phyloP scores from a whole-genome alignment of 1,140 invertebrate genomes.

The Drosophila micromelanica region DNA sequence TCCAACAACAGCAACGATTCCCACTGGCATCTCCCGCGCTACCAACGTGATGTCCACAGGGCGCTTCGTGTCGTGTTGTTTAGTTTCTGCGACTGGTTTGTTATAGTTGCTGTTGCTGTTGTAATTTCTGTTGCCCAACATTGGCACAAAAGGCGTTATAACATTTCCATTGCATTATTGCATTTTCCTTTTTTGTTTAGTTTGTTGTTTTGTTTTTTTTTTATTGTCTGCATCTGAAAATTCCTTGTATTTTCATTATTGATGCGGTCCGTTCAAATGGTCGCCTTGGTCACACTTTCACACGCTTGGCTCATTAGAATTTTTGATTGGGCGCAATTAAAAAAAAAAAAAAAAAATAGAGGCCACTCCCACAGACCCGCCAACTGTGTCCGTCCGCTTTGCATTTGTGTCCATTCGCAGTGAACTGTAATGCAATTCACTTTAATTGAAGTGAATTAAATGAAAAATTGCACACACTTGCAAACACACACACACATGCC shows the following conservation, averaged over 20 bases:
- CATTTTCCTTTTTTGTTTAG: conserved; percentile 23
- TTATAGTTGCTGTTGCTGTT: conserved; percentile 34
- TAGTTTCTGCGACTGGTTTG: conserved; percentile 32
- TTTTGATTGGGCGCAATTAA: conserved; percentile 76
- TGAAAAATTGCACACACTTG: conserved; percentile 58
- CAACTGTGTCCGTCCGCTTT: conserved; percentile 24
- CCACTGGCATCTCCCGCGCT: conserved; percentile 49
- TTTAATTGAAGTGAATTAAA: conserved; percentile 77
- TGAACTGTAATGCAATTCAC: conserved; percentile 59
- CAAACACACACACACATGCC: conserved; percentile 9
- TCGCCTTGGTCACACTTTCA: conserved; percentile 63
- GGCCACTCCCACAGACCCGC: conserved; percentile 1
- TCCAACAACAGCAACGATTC: conserved; percentile 19
- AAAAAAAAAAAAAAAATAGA: too few relatives aligned
- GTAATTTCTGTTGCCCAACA: conserved; percentile 48
- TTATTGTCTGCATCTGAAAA: conserved; percentile 13
- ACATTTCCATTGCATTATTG: conserved; percentile 65
- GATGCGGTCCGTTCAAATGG: conserved; percentile 9
- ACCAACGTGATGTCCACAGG: conserved; percentile 79
- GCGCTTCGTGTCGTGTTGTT: conserved; percentile 69
- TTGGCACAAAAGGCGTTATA: conserved; percentile 67
- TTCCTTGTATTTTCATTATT: conserved; percentile 18
- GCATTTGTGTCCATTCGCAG: conserved; percentile 7
- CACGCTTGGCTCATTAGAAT: conserved; percentile 70
- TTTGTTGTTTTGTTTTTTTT: neutral